Percentiles rank a stretch among this genome's conserved stretches.
Evolutionary conservation across 2,888 invertebrate species (phyloP).

Genomic region (Autographa gamma): DNA sequence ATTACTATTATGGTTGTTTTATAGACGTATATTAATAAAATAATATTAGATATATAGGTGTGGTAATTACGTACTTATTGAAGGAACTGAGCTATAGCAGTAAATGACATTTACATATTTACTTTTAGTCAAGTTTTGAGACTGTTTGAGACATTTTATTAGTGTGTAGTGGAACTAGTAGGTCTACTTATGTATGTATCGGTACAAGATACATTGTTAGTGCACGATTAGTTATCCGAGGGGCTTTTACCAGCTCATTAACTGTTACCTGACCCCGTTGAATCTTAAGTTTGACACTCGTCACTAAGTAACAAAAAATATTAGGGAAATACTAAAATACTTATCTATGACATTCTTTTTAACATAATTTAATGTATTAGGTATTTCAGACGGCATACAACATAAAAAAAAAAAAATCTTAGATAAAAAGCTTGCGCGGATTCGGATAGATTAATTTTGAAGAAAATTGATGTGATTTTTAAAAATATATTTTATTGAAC

Average conservation of each 20-base stretch:
- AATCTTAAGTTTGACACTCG: constrained; percentile 72
- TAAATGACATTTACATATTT: not conserved
- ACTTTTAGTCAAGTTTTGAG: not conserved
- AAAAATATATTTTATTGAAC: not conserved
- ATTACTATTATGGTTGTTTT: constrained; percentile 13
- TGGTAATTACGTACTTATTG: not conserved
- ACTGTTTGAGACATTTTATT: constrained; percentile 5
- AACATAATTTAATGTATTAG: constrained; percentile 2
- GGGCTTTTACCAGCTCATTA: constrained; percentile 84
- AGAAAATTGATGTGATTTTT: not conserved
- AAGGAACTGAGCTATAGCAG: not conserved
- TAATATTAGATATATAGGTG: not conserved
- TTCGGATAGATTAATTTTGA: not conserved
- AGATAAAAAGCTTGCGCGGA: not conserved
- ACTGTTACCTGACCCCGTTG: constrained; percentile 82
- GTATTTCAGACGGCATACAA: not conserved
- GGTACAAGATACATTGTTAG: constrained; percentile 44
- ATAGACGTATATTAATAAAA: constrained; percentile 1
- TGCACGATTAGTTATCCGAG: constrained; percentile 68
- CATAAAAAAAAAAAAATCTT: not conserved
- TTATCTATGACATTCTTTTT: constrained; percentile 3
- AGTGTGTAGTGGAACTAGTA: constrained; percentile 30
- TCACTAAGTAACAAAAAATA: constrained; percentile 60
- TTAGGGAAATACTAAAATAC: constrained; percentile 30
- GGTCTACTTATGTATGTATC: constrained; percentile 35